Evolutionary conservation across 37 sponge, comb jelly and placozoan genomes (phyloP), one percentile per base, ranked within the genome.

Genomic region (Geodia barretti): DNA sequence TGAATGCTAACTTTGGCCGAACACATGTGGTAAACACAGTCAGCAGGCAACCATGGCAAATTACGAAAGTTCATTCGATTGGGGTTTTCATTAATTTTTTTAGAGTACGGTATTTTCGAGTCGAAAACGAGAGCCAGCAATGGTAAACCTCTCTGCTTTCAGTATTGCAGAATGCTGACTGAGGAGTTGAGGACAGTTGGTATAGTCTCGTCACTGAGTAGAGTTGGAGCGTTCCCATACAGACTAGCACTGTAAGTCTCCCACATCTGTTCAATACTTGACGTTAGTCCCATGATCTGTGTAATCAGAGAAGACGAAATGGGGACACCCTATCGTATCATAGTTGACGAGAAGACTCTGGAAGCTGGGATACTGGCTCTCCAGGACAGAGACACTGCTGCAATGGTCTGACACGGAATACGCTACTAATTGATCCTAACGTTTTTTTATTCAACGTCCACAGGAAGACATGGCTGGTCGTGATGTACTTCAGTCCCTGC

Each of bases 231-330:
- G 17, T 68, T 58, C 11, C 77, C 65, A 41, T 21, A 84, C 54
- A 47, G 59, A 32, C 67, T 84, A 17, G n/a, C 37, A 21, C 8
- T 76, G 84, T 84, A 32, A 75, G 76, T 60, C 28, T 9, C 4
- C 11, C 24, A 73, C 28, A 20, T 3, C 7, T 72, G 47, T 9
- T 4, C 35, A 14, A 7, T 34, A 41, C 24, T 24, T 25, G 73
- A 19, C 2, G 47, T 20, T 25, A 24, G 77, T 17, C 35, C 31
- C 5, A 5, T 32, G 2, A 24, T 65, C 3, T 36, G 17, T 61
- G 33, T n/a, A n/a, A n/a, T n/a, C n/a, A 90, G 91, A 31, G 81
- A 90, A 59, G 86, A 90, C 76, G 86, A 85, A 60, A 81, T 85
- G 9, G 91, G 91, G 11, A 90, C 91, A 7, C 91, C 91, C 28